Conservation (phyloP, 2,888 invertebrate species). For the Drosophila subquinaria region DNA sequence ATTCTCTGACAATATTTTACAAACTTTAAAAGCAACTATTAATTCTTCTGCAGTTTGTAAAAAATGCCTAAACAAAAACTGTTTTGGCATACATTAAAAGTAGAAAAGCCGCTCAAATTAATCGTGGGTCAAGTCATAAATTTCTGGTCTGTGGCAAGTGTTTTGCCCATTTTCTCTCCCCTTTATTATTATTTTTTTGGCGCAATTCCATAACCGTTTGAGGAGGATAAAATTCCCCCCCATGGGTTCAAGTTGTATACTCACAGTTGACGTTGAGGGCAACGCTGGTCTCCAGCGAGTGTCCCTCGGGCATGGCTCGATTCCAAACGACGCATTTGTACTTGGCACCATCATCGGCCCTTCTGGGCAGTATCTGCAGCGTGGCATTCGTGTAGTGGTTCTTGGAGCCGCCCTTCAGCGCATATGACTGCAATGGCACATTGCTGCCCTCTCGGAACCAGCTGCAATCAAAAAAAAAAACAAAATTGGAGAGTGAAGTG, state of each 20-base stretch:
- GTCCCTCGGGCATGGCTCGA: slow-evolving; percentile 93
- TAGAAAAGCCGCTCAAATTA: slow-evolving; percentile 5
- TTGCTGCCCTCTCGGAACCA: slow-evolving; percentile 93
- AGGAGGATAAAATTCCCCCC: neutral
- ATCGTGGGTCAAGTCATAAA: slow-evolving; percentile 59
- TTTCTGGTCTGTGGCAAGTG: slow-evolving; percentile 46
- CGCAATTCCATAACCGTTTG: slow-evolving; percentile 11
- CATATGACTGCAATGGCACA: slow-evolving; percentile 90
- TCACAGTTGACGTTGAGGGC: slow-evolving; percentile 95
- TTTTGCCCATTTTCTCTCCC: slow-evolving; percentile 11
- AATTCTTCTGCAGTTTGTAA: slow-evolving; percentile 38
- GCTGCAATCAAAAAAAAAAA: slow-evolving; percentile 83
- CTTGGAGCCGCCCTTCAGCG: slow-evolving; percentile 90
- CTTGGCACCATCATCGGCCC: slow-evolving; percentile 93
- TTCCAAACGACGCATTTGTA: slow-evolving; percentile 96
- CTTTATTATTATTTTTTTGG: slow-evolving; percentile 7
- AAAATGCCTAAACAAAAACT: slow-evolving; percentile 19
- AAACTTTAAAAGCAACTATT: neutral
- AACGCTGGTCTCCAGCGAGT: slow-evolving; percentile 92
- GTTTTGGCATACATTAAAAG: slow-evolving; percentile 8
- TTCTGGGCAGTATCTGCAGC: slow-evolving; percentile 90
- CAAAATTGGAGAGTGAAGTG: slow-evolving; percentile 7
- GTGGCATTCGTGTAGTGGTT: slow-evolving; percentile 92
- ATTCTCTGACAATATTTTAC: too few species aligned
- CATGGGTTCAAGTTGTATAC: slow-evolving; percentile 84